Percentiles rank a stretch among this genome's conserved stretches.
phyloP scores from a whole-genome alignment of 1,140 invertebrate species.

The Drosophila truncata region DNA sequence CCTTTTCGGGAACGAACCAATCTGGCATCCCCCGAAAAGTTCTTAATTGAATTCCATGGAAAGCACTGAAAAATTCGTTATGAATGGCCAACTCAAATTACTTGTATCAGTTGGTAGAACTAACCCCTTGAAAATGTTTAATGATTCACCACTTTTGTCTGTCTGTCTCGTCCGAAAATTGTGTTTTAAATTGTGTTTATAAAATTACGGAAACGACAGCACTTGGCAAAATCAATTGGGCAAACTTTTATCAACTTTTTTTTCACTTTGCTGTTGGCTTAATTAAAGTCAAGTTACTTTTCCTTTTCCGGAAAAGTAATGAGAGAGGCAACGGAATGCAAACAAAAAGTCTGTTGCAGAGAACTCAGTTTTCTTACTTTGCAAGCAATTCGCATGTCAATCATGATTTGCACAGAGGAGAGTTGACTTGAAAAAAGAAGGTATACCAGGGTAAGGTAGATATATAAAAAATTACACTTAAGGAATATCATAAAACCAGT shows the following conservation, averaged over 20 bases:
- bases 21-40: conserved; percentile 58
- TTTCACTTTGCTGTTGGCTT: conserved; percentile 19
- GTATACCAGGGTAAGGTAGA: neutral
- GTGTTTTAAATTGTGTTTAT: conserved; percentile 55
- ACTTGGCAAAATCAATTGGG: conserved; percentile 38
- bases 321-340: conserved; percentile 45
- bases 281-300: conserved; percentile 60
- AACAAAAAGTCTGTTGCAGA: conserved; percentile 48
- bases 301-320: conserved; percentile 11
- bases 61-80: conserved; percentile 67
- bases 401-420: conserved; percentile 66
- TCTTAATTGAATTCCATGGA: conserved; percentile 77
- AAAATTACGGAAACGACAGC: conserved; percentile 20
- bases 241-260: conserved; percentile 23
- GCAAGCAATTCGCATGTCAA: conserved; percentile 68
- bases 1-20: conserved; percentile 28
- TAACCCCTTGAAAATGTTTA: conserved; percentile 48
- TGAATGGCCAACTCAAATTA: conserved; percentile 65
- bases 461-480: neutral
- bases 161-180: conserved; percentile 26
- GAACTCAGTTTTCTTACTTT: conserved; percentile 25
- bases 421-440: conserved; percentile 18
- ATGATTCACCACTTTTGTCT: conserved; percentile 31
- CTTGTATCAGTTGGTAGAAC: conserved; percentile 47
- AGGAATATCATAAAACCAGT: neutral